Conservation (phyloP, 2,113 vertebrate species). For the Anas platyrhynchos region DNA sequence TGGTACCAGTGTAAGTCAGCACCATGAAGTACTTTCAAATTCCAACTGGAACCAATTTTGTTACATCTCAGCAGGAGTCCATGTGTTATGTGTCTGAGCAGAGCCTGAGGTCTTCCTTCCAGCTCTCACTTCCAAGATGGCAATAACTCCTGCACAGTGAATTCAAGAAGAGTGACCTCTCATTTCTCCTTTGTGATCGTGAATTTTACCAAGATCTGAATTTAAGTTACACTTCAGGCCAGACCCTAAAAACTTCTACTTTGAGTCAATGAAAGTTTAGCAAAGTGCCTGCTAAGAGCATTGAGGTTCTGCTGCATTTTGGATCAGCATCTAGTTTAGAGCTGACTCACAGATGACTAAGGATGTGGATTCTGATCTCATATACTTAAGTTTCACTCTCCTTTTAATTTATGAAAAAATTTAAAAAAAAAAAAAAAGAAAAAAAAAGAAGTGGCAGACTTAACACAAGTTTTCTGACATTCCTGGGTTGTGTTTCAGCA, state of each 20-base stretch:
- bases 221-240: background rate
- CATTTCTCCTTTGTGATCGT: background rate
- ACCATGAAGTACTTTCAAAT: background rate
- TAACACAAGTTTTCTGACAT: background rate
- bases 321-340: background rate
- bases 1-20: background rate
- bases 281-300: background rate
- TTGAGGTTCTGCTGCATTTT: background rate
- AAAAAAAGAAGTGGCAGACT: background rate
- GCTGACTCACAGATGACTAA: background rate
- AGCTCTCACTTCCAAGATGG: background rate
- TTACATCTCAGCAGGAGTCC: background rate
- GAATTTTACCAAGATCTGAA: background rate
- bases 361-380: background rate
- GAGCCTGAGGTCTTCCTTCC: background rate
- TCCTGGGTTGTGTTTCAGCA: background rate
- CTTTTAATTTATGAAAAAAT: background rate
- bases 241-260: background rate
- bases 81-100: background rate
- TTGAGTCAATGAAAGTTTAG: background rate
- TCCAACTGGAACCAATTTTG: background rate
- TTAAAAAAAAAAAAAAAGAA: background rate
- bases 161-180: fast-evolving
- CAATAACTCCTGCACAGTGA: background rate
- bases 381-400: background rate